Conservation (phyloP, 2,113 vertebrate genomes). For the Forbesichthys agassizii region DNA sequence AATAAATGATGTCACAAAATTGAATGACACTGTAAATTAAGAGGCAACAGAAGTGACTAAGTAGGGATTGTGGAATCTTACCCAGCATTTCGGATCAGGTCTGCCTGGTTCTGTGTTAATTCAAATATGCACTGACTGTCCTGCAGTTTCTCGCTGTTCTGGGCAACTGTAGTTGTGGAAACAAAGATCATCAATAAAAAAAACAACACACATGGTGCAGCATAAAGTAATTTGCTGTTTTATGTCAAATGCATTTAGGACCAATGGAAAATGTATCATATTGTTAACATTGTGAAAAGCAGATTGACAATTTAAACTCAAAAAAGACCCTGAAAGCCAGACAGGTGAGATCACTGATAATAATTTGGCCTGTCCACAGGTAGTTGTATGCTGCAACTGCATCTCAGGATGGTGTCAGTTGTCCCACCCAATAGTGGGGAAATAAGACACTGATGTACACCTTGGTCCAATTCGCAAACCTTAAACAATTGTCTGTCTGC, state of each 20-base stretch:
- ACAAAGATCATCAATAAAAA: slow-evolving; percentile 6
- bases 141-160: slow-evolving; percentile 95
- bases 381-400: too few relatives aligned
- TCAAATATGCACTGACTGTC: slow-evolving; percentile 96
- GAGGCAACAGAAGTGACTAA: not conserved
- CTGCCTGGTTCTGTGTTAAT: slow-evolving; percentile 89
- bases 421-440: too few relatives aligned
- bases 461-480: too few relatives aligned
- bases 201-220: not conserved
- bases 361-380: too few relatives aligned
- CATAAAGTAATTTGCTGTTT: not conserved
- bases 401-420: too few relatives aligned
- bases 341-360: too few relatives aligned
- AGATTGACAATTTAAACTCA: too few relatives aligned
- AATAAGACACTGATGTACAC: too few relatives aligned
- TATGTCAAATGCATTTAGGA: not conserved
- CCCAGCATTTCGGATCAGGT: slow-evolving; percentile 95
- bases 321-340: too few relatives aligned
- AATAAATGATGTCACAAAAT: slow-evolving; percentile 7
- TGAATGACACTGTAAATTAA: slow-evolving; percentile 9
- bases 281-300: too few relatives aligned
- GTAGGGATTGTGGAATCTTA: slow-evolving; percentile 47
- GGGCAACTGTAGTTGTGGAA: slow-evolving; percentile 80
- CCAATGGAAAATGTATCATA: not conserved
- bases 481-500: not conserved